Conservation (phyloP, 2,113 vertebrate genomes). For the Ifrita kowaldi region DNA sequence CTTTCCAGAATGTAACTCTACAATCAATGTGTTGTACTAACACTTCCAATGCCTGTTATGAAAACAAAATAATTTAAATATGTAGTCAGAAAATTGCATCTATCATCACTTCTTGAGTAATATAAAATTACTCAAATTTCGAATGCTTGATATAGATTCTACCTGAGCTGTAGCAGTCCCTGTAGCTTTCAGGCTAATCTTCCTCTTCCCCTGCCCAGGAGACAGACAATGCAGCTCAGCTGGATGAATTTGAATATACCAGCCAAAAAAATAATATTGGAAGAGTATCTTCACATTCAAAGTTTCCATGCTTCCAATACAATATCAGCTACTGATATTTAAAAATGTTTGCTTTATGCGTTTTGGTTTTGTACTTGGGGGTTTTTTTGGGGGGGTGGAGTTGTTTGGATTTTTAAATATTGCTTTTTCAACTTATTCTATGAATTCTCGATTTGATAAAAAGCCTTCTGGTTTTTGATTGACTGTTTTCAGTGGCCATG, state of each 20-base stretch:
- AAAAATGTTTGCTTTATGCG: neutral
- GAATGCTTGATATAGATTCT: neutral
- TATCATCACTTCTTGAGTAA: neutral
- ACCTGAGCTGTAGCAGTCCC: neutral
- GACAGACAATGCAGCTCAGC: neutral
- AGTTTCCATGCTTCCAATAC: neutral
- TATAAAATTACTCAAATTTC: neutral
- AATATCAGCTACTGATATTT: neutral
- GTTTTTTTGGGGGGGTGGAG: fast-evolving
- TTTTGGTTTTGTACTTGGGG: fast-evolving
- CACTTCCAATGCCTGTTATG: neutral
- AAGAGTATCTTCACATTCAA: neutral
- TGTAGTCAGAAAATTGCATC: neutral
- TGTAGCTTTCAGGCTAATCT: neutral
- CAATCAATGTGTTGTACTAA: neutral
- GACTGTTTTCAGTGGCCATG: neutral
- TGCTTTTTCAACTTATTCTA: neutral
- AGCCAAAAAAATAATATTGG: neutral
- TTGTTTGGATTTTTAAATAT: neutral
- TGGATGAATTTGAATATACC: neutral
- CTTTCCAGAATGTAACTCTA: neutral
- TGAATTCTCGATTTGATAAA: neutral
- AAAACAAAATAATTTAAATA: neutral
- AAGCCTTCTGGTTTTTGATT: neutral
- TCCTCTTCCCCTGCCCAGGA: neutral